Evolutionary conservation across 2,113 vertebrate genomes (phyloP), one percentile per base, ranked within the genome.

Genomic region (Xerus inauris): DNA sequence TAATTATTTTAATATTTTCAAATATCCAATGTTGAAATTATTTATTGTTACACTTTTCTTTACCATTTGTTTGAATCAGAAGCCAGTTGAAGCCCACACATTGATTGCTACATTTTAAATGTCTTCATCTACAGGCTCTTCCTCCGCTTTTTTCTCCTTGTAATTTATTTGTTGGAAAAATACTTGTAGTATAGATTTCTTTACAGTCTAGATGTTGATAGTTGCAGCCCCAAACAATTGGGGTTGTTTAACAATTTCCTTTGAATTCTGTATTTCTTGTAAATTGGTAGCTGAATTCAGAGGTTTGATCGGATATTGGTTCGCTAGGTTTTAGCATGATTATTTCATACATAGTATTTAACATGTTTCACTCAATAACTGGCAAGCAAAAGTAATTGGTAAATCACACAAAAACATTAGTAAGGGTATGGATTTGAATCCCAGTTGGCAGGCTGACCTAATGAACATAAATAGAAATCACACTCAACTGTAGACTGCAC

Each of bases 131-230:
- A 22, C 1, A 47, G 54, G 2, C 38, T 80, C 32, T 88, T 32
- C 16, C 10, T 67, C 42, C 32, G 54, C 28, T 62, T 32, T 71
- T 83, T 65, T 51, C 5, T 22, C n/a, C 9, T 77, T 91, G 77
- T 7, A 59, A 82, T 69, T 85, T 88, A 65, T 87, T 89, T 89
- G n/a, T 72, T 84, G 22, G 47, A 81, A 65, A 87, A 87, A 90
- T 67, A n/a, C 45, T 47, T 57, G 26, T 65, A 42, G 22, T 89
- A 24, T 47, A 64, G 59, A 87, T 6, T 30, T 90, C 45, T 17
- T 42, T 38, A 26, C 45, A 42, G 64, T 59, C n/a, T 51, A 40
- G 57, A 75, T 64, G 75, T n/a, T 80, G 86, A 73, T 82, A 42
- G 49, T 28, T 47, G 45, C 16, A 75, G 65, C 54, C 22, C 5